Evolutionary conservation across 2,113 vertebrate species (phyloP), one percentile per base, ranked within the genome.

Genomic region (Cynopterus brachyotis): DNA sequence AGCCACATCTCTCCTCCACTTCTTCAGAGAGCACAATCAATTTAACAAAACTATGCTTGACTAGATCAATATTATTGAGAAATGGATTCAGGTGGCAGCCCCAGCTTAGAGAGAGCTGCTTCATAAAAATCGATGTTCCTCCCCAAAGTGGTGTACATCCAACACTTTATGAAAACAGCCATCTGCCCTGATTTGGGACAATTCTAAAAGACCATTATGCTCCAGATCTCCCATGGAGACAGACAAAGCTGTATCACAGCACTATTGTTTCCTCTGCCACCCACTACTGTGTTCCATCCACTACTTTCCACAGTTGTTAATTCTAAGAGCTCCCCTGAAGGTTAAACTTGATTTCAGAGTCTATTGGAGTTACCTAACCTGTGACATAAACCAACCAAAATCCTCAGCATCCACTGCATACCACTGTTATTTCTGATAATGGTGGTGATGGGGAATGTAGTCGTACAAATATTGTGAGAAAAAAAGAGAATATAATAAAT

Each of bases 331-430:
- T 3, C 22, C 0, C 3, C 20, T 40, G 30, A 72, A 64, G n/a
- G n/a, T 6, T 76, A 32, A 70, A 28, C 24, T 86, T 6, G 16
- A 45, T 28, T 40, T 47, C 50, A 22, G 12, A 73, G 17, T 78
- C 19, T 79, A 30, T 11, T 50, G 5, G 24, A 72, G 67, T 4
- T 5, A 37, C 15, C 2, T 42, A 17, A n/a, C 50, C 26, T 50
- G 53, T 57, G 15, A 53, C 6, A 24, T 37, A 59, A 82, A 64
- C 32, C n/a, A 86, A 75, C 3, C 9, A 13, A 83, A 76, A 81
- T 45, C 2, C 6, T 66, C n/a, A 5, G 32, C 19, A 55, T 22
- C 32, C 6, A 1, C 1, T 24, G 3, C 11, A 69, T 0, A 9
- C 1, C 19, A 40, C 11, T 42, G 17, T 45, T 91, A 11, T 16